Base-by-base conservation (phyloP, 2,113 vertebrate genomes). In the Atherinomorus stipes region DNA sequence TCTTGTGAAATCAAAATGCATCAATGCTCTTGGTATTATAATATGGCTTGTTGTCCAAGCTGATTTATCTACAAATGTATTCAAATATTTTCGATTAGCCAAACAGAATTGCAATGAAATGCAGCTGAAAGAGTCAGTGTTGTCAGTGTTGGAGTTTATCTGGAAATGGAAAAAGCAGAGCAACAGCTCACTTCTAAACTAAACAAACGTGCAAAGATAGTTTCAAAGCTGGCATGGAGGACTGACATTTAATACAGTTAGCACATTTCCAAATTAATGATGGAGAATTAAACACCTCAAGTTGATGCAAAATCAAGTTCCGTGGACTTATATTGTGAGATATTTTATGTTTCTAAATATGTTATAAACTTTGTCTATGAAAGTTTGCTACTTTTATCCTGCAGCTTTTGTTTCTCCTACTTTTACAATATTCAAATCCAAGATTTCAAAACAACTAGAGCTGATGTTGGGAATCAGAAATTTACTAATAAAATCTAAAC, bases 31-130 rank as follows among this genome's bases (percentile, higher is more conserved):
- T n/a, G 10, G 56, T 9, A 47, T 47, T 18, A 47, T 16, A 44
- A 28, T 3, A 21, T 26, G 45, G 7, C 38, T 12, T n/a, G 40
- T 49, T 68, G 47, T 67, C 71, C 22, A 7, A n/a, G 49, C 45
- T 56, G 4, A 70, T 77, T 77, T 66, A 19, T 42, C 23, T 76
- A 37, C 52, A 28, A n/a, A 42, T 77, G 37, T 28, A 5, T 74
- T 73, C 11, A 57, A 66, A 63, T n/a, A 45, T 31, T 63, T 64
- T 60, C 22, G 45, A 37, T 66, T 26, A 42, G 23, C 23, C 11
- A 40, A 71, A 71, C 38, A 78, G 26, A 75, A 58, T 65, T 71
- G 56, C 49, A 70, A 28, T 70, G 19, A 75, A 80, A 76, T 22
- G 12, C 21, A 59, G 45, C 11, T 11, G 1, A 71, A 56, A 13